A percentile compares a stretch with the other conserved stretches of the same genome.
These are phyloP conservation scores for Eutolmus rufibarbis DNA, from an alignment of 2,888 invertebrate genomes.

Conservation along the genomic window DNA sequence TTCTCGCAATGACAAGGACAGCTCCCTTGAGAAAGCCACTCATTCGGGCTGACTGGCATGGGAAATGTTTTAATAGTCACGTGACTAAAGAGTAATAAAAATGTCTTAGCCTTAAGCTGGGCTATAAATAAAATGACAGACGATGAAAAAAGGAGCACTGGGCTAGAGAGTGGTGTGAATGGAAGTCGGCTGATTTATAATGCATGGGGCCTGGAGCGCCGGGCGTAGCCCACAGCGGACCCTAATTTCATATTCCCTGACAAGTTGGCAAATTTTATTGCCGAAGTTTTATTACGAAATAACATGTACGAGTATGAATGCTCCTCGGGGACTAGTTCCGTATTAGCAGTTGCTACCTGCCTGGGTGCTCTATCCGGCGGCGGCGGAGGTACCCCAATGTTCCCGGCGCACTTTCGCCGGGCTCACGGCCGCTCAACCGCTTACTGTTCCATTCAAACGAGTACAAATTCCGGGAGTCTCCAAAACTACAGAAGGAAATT, in stretches of 20 bases:
- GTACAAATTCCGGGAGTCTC: background rate
- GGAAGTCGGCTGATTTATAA: slow-evolving; percentile 30
- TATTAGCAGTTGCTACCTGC: background rate
- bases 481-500: slow-evolving; percentile 4
- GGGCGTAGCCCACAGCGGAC: background rate
- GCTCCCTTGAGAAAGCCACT: background rate
- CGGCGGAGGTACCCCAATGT: background rate
- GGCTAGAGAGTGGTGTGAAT: background rate
- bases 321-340: slow-evolving; percentile 8
- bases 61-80: slow-evolving; percentile 34
- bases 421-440: background rate
- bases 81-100: slow-evolving; percentile 41
- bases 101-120: slow-evolving; percentile 33
- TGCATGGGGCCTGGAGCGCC: background rate
- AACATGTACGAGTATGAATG: slow-evolving; percentile 32
- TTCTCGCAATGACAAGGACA: background rate
- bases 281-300: slow-evolving; percentile 31
- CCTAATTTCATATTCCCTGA: slow-evolving; percentile 38
- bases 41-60: slow-evolving; percentile 9
- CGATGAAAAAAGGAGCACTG: background rate
- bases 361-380: background rate
- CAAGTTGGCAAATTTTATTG: slow-evolving; percentile 36
- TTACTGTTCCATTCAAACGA: background rate
- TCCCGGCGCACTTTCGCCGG: background rate
- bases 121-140: slow-evolving; percentile 37